Evolutionary conservation across 2,113 vertebrate species (phyloP).

Genomic region (Bos taurus): ARS-UCD2.0 NC_037351.1:12264501-12265000

Average conservation of each 20-base stretch:
- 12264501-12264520: background rate
- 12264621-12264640: background rate
- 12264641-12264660: background rate
- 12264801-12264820: background rate
- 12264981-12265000: background rate
- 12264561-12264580: background rate
- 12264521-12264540: background rate
- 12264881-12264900: background rate
- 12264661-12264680: background rate
- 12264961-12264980: background rate
- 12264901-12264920: background rate
- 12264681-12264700: background rate
- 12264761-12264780: background rate
- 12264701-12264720: background rate
- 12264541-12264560: background rate
- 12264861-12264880: background rate
- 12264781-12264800: background rate
- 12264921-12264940: too few relatives aligned
- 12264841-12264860: background rate
- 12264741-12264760: background rate
- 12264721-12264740: background rate
- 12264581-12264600: background rate
- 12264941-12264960: background rate
- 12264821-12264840: background rate
- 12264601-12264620: background rate